phyloP scores from a whole-genome alignment of 2,797 vertebrate genomes.

The Zenarchopterus dispar region DNA sequence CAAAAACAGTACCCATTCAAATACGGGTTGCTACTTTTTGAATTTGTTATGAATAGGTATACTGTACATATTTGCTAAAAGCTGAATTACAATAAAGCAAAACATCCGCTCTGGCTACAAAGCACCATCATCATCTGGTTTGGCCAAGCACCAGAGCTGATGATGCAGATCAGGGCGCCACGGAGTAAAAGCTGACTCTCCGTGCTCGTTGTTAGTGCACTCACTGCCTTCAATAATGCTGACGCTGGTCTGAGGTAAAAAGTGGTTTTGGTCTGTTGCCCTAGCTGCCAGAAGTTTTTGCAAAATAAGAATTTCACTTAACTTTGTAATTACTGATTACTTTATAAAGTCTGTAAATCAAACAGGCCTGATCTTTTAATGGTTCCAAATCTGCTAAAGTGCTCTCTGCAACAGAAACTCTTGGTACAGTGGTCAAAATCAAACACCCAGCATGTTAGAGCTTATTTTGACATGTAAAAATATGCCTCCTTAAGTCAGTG shows the following conservation, averaged over 20 bases:
- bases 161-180: conserved; percentile 19
- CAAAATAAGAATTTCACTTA: conserved; percentile 33
- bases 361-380: conserved; percentile 15
- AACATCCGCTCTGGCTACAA: neutral
- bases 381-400: conserved; percentile 22
- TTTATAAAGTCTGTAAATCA: conserved; percentile 43
- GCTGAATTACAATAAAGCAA: neutral
- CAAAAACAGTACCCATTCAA: neutral
- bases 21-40: neutral
- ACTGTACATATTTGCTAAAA: neutral
- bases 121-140: conserved; percentile 8
- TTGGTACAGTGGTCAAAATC: neutral
- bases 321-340: conserved; percentile 21
- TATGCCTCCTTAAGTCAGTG: conserved; percentile 27
- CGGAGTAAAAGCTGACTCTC: conserved; percentile 30
- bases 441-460: conserved; percentile 4
- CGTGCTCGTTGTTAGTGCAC: conserved; percentile 54
- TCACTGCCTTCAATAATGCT: conserved; percentile 48
- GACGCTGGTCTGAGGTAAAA: conserved; percentile 41
- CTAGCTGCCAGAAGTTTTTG: conserved; percentile 25
- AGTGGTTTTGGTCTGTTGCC: conserved; percentile 41
- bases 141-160: conserved; percentile 46
- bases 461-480: neutral
- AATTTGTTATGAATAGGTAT: too few species aligned
- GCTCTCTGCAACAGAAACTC: conserved; percentile 15